Evolutionary conservation across 1,140 invertebrate genomes (phyloP).

Genomic region (Ostrea denselamellosa): DNA sequence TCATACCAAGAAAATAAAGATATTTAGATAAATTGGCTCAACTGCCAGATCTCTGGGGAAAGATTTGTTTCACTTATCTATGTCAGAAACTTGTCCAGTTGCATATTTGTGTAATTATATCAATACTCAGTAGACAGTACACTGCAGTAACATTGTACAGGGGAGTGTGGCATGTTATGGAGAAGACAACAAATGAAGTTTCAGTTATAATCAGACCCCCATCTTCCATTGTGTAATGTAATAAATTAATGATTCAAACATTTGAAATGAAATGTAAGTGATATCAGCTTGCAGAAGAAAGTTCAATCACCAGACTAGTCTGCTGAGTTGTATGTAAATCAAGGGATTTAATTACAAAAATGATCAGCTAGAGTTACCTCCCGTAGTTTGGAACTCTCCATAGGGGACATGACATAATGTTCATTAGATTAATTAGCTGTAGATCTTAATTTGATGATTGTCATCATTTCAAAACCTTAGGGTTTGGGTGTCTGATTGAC

Average conservation of each 20-base stretch:
- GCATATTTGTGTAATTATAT: conserved; percentile 40
- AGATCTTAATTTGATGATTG: conserved; percentile 35
- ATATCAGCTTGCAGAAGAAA: conserved; percentile 29
- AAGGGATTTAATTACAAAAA: conserved; percentile 31
- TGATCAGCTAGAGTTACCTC: conserved; percentile 27
- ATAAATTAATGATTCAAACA: conserved; percentile 38
- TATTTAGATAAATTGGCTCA: conserved; percentile 43
- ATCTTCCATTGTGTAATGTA: conserved; percentile 30
- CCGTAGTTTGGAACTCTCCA: conserved; percentile 20
- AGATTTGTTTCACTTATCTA: conserved; percentile 43
- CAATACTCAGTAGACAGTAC: conserved; percentile 14
- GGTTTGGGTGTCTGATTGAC: conserved; percentile 4
- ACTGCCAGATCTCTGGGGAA: conserved; percentile 36
- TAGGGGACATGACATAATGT: conserved; percentile 30
- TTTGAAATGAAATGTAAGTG: conserved; percentile 37
- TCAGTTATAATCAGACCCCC: neutral
- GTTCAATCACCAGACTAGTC: neutral
- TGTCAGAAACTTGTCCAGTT: conserved; percentile 26
- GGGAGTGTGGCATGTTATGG: neutral
- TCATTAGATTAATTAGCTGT: conserved; percentile 22
- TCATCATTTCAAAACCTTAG: conserved; percentile 22
- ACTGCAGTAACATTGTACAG: neutral
- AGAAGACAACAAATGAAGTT: neutral
- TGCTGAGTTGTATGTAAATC: conserved; percentile 23
- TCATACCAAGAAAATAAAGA: conserved; percentile 43